A percentile compares a stretch with the other conserved stretches of the same genome.
Evolutionary conservation across 2,113 vertebrate species (phyloP).

Genomic region (Chamaetylas fuelleborni): DNA sequence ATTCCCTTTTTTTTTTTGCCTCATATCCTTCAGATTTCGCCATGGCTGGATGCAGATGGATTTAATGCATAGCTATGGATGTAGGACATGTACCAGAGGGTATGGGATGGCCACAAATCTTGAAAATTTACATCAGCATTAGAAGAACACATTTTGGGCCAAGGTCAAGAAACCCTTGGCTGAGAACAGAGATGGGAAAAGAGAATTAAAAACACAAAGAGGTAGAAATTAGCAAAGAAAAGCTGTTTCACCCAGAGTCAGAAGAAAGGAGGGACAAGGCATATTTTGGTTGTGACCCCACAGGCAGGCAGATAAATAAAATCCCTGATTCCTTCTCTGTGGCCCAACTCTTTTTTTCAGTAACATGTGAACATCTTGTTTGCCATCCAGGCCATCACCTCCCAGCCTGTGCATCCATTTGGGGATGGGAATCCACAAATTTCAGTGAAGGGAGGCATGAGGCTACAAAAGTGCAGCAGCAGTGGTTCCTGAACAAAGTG

Average conservation of each 20-base stretch:
- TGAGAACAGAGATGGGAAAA: background rate
- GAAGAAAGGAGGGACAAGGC: background rate
- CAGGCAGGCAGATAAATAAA: background rate
- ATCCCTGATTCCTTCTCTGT: background rate
- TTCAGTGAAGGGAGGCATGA: rapidly evolving
- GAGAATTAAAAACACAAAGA: background rate
- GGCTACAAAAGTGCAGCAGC: background rate
- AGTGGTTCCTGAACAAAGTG: background rate
- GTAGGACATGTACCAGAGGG: rapidly evolving
- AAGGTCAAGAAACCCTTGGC: background rate
- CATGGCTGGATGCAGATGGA: background rate
- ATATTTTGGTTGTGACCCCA: background rate
- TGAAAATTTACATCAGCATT: background rate
- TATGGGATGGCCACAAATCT: background rate
- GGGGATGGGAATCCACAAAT: background rate
- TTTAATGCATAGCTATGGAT: background rate
- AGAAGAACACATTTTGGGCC: background rate
- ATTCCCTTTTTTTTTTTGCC: background rate
- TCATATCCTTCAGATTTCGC: background rate
- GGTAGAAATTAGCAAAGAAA: background rate
- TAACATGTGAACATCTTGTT: rapidly evolving
- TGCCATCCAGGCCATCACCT: background rate
- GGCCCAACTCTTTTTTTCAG: background rate
- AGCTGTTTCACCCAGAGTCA: background rate
- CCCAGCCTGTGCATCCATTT: background rate